These are phyloP conservation scores for Tenodera sinensis DNA, from an alignment of 2,888 invertebrate genomes.

Conservation along the genomic window DNA sequence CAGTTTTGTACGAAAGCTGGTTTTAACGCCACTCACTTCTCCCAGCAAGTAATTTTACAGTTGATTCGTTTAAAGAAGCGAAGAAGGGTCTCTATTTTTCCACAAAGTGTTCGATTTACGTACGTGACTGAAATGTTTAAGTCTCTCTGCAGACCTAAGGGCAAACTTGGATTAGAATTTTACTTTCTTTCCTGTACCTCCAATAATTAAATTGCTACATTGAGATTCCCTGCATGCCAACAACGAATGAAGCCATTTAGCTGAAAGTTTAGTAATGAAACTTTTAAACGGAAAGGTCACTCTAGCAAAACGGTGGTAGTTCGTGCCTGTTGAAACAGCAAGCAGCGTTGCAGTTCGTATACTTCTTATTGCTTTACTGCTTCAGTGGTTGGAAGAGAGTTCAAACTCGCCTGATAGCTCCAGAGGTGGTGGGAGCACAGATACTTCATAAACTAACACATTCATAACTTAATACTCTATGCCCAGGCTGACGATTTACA, in stretches of 20 bases:
- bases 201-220: background rate
- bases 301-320: background rate
- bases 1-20: background rate
- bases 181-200: background rate
- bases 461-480: too few relatives aligned
- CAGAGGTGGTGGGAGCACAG: too few relatives aligned
- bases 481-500: too few relatives aligned
- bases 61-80: background rate
- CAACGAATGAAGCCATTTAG: background rate
- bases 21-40: background rate
- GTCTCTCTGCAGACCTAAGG: background rate
- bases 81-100: background rate
- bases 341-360: background rate
- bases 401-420: too few relatives aligned
- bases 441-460: too few relatives aligned
- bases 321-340: background rate
- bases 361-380: too few relatives aligned
- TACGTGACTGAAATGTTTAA: background rate
- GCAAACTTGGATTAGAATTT: background rate
- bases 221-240: background rate
- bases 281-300: background rate
- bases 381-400: too few relatives aligned
- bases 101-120: background rate
- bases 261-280: background rate
- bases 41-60: background rate